Base-by-base conservation (phyloP, 2,888 invertebrate genomes). In the Cephonodes hylas region DNA sequence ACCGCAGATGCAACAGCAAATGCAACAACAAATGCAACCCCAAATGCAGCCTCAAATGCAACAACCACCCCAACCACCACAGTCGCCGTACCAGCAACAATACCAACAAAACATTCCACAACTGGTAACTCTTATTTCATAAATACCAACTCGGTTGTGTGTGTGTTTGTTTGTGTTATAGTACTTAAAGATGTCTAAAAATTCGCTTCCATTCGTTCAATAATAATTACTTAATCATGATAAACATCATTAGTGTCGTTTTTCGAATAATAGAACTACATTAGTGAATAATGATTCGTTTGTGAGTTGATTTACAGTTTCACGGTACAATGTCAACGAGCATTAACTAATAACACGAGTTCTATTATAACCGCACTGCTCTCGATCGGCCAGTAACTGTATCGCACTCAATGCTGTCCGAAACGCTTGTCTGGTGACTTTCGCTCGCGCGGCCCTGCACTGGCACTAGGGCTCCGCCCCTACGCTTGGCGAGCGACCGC, bases 31-130 rank as follows among this genome's bases (percentile, higher is more conserved):
- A 44, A 64, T 71, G 58, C 75, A 71, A 46, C 68, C 66, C 42
- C 68, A 63, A 63, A 84, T 91, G 63, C 89, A 92, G 67, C 80
- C 88, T 18, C 76, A 77, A 59, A 87, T 89, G 62, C 84, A 89
- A 57, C 70, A 68, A 27, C 71, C 71, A 38, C 74, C 73, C 23
- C 68, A 77, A 74, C 80, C 74, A 53, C 92, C 93, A 63, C 88
- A 93, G 69, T 93, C 94, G 66, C 93, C 90, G 64, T 88, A 81
- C 67, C 91, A 88, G 65, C 86, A 83, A 69, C 86, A 84, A 58
- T 89, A 82, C 70, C 91, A 85, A 80, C 86, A 84, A 60, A 93
- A 93, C 90, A 91, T 92, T 89, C 93, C 93, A 86, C 93, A 91
- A 74, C 75, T 93, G 81, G 94, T 94, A 74, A 93, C 93, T 79